phyloP scores from a whole-genome alignment of 2,113 vertebrate genomes.

The Periophthalmodon schlosseri region DNA sequence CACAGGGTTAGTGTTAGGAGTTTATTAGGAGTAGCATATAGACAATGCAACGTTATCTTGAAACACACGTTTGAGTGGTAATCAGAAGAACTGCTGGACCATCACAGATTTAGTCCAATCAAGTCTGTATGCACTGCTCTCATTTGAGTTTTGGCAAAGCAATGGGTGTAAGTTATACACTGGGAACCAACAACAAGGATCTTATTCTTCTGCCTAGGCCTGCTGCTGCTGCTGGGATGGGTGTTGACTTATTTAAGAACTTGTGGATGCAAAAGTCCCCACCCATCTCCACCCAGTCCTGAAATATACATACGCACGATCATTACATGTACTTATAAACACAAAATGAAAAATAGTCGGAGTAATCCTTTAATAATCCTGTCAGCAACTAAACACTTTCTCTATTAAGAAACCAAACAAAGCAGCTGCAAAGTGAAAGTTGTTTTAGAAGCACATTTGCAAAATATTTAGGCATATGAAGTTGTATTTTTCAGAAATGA shows the following conservation, averaged over 20 bases:
- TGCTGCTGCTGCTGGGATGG: constrained; percentile 17
- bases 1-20: neutral
- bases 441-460: neutral
- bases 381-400: constrained; percentile 13
- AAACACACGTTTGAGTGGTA: constrained; percentile 53
- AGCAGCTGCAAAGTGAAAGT: neutral
- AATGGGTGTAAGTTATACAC: constrained; percentile 12
- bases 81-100: constrained; percentile 74
- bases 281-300: constrained; percentile 66
- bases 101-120: constrained; percentile 68
- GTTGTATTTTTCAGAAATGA: neutral
- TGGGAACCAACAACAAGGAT: constrained; percentile 37
- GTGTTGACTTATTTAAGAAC: constrained; percentile 30
- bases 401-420: constrained; percentile 13
- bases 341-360: constrained; percentile 40
- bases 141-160: constrained; percentile 57
- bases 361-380: constrained; percentile 35
- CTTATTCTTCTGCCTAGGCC: constrained; percentile 22
- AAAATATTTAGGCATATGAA: too few species aligned
- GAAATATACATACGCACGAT: constrained; percentile 64
- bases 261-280: constrained; percentile 50
- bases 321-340: constrained; percentile 16
- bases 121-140: constrained; percentile 34
- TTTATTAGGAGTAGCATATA: constrained; percentile 45
- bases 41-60: constrained; percentile 44